phyloP scores from a whole-genome alignment of 2,888 invertebrate species.

The Anoplius nigerrimus region DNA sequence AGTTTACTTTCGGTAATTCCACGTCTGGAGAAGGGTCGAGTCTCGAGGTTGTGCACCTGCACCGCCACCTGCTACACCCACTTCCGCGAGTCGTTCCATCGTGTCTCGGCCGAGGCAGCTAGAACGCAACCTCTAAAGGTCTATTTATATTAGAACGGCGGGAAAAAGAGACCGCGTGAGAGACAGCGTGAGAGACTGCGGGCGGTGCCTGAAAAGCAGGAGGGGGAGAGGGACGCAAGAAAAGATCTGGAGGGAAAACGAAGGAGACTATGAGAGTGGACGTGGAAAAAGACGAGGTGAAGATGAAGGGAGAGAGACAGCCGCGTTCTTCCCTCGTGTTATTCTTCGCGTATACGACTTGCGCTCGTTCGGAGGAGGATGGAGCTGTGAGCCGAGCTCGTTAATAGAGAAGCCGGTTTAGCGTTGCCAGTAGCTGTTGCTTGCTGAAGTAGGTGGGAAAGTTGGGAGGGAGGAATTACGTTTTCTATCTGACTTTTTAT shows the following conservation, averaged over 20 bases:
- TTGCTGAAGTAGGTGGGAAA: no score
- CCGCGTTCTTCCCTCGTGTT: not conserved
- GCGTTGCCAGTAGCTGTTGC: no score
- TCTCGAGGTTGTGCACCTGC: slow-evolving; percentile 40
- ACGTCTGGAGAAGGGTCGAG: slow-evolving; percentile 20
- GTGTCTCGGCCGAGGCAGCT: slow-evolving; percentile 22
- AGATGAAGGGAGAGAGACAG: not conserved
- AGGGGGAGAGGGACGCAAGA: not conserved
- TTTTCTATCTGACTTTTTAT: no score
- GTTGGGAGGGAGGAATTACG: no score
- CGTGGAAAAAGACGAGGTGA: not conserved
- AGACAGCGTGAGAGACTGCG: not conserved
- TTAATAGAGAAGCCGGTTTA: no score
- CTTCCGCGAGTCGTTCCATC: slow-evolving; percentile 32
- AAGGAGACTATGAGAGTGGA: no score
- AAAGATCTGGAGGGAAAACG: not conserved
- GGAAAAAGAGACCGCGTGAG: not conserved
- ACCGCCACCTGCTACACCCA: slow-evolving; percentile 43
- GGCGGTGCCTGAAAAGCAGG: not conserved
- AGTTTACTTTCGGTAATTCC: slow-evolving; percentile 59
- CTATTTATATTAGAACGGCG: slow-evolving; percentile 5
- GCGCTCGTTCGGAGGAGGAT: no score
- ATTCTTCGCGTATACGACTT: no score
- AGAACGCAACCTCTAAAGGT: slow-evolving; percentile 19
- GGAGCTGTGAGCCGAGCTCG: no score